phyloP scores from a whole-genome alignment of 2,113 vertebrate species.

The Ciconia boyciana region DNA sequence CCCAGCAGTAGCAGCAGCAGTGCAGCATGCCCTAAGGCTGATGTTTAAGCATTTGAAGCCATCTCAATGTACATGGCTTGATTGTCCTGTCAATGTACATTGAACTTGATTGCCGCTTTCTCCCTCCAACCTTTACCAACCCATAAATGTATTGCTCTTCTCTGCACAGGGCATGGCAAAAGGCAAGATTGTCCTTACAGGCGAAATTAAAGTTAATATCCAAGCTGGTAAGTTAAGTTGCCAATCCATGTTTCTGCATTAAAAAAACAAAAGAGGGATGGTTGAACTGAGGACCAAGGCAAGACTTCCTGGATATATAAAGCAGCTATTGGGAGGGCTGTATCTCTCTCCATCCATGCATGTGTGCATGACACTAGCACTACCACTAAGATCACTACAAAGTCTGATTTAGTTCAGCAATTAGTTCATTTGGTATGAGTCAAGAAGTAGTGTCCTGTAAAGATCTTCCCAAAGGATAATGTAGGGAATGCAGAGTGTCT shows the following conservation, averaged over 20 bases:
- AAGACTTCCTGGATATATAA: not conserved
- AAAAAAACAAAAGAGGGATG: not conserved
- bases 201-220: conserved; percentile 38
- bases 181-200: conserved; percentile 74
- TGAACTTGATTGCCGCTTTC: not conserved
- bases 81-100: fast-evolving
- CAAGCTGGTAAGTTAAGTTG: conserved; percentile 8
- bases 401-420: not conserved
- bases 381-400: not conserved
- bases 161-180: conserved; percentile 76
- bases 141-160: not conserved
- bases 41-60: not conserved
- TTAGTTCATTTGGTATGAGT: not conserved
- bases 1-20: not conserved
- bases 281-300: not conserved
- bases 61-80: not conserved
- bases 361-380: not conserved
- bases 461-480: not conserved
- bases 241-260: not conserved
- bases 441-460: not conserved
- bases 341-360: not conserved
- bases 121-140: not conserved
- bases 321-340: not conserved
- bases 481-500: not conserved
- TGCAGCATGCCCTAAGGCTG: not conserved